Evolutionary conservation across 2,797 vertebrate species (phyloP).

Genomic region (Octomys mimax): DNA sequence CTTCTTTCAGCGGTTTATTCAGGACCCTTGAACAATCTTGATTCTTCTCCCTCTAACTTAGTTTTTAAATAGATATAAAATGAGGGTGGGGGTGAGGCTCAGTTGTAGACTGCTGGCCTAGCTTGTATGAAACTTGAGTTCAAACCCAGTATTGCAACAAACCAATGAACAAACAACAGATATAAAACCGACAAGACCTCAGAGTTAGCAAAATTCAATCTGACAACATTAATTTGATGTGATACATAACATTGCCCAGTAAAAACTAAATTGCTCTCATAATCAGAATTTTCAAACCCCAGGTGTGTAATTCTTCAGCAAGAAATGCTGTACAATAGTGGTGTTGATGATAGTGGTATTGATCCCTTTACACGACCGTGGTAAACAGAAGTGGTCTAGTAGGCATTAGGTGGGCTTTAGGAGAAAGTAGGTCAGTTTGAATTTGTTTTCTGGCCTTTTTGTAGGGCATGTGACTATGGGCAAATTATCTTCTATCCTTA

Average conservation of each 20-base stretch:
- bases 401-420: neutral
- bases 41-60: too few relatives aligned
- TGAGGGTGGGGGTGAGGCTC: neutral
- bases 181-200: neutral
- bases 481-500: neutral
- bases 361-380: neutral
- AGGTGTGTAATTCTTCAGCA: neutral
- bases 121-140: neutral
- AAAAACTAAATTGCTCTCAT: neutral
- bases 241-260: neutral
- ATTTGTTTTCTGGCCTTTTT: neutral
- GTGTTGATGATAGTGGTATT: neutral
- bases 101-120: neutral
- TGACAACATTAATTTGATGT: neutral
- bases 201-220: neutral
- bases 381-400: neutral
- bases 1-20: too few relatives aligned
- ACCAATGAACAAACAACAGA: neutral
- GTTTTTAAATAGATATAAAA: slow-evolving; percentile 4
- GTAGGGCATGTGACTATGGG: neutral
- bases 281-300: neutral
- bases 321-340: neutral
- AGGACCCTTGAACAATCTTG: too few relatives aligned
- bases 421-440: neutral
- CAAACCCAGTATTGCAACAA: neutral